Evolutionary conservation across 2,113 vertebrate genomes (phyloP).

Genomic region (Trinectes maculatus): DNA sequence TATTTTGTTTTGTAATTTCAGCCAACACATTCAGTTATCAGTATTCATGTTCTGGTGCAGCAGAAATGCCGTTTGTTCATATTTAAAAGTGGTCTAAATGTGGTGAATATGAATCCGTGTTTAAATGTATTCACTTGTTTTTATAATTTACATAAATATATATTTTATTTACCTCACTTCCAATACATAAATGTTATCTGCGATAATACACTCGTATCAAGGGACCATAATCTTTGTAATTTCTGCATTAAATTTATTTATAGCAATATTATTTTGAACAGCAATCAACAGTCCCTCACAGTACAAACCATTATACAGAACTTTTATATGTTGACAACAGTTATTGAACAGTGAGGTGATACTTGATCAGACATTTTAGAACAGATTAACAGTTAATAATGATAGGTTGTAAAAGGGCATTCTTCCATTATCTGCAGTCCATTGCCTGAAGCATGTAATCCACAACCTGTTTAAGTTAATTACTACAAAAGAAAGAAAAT

Average conservation of each 20-base stretch:
- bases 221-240: background rate
- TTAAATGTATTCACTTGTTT: too few species aligned
- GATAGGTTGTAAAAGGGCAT: too few species aligned
- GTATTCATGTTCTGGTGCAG: conserved; percentile 1
- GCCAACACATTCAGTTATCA: too few species aligned
- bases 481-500: too few species aligned
- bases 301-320: conserved; percentile 8
- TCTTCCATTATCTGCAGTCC: too few species aligned
- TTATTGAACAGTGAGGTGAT: conserved; percentile 10
- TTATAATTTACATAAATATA: background rate
- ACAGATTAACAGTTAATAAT: conserved; percentile 24
- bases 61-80: conserved; percentile 1
- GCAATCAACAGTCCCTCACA: conserved; percentile 13
- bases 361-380: background rate
- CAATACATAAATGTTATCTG: conserved; percentile 18
- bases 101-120: conserved; percentile 23
- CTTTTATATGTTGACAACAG: conserved; percentile 29
- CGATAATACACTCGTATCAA: conserved; percentile 13
- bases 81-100: conserved; percentile 29
- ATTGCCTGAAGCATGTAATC: too few species aligned
- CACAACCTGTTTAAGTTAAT: too few species aligned
- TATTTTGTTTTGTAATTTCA: too few species aligned
- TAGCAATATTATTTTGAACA: conserved; percentile 17
- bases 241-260: conserved; percentile 42
- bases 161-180: conserved; percentile 28